A percentile compares a stretch with the other conserved stretches of the same genome.
Conservation (phyloP, 1,140 invertebrate genomes). For the Dysdera silvatica region DNA sequence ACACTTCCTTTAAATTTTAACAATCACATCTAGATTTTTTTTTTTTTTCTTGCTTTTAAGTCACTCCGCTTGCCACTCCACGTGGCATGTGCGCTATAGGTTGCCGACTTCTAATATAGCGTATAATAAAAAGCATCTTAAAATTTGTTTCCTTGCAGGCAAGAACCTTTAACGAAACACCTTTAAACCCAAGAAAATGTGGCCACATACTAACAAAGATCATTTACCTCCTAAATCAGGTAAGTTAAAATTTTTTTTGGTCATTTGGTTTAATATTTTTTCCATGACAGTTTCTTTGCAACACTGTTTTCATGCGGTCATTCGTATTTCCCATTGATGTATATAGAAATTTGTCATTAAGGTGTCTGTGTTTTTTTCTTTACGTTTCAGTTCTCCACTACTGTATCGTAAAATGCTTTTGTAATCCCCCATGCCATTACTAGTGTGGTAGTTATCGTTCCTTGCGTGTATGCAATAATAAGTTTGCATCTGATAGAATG, state of each 20-base stretch:
- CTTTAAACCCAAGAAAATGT: constrained; percentile 94
- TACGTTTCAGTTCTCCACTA: too few species aligned
- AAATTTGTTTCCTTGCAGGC: constrained; percentile 56
- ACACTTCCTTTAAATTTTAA: background rate
- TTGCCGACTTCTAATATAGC: background rate
- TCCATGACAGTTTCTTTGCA: background rate
- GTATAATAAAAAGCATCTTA: constrained; percentile 19
- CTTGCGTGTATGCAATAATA: too few species aligned
- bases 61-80: background rate
- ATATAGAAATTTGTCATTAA: too few species aligned
- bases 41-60: background rate
- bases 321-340: too few species aligned
- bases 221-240: constrained; percentile 84
- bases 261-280: background rate
- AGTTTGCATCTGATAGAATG: too few species aligned
- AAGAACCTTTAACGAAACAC: constrained; percentile 92
- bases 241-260: constrained; percentile 33
- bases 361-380: too few species aligned
- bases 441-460: too few species aligned
- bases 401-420: too few species aligned
- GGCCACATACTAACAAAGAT: constrained; percentile 92
- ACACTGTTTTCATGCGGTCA: too few species aligned
- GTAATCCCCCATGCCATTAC: too few species aligned
- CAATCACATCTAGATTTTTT: background rate
- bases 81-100: background rate